A percentile compares a stretch with the other conserved stretches of the same genome.
Evolutionary conservation across 2,888 invertebrate genomes (phyloP).

Genomic region (Plebejus anna): DNA sequence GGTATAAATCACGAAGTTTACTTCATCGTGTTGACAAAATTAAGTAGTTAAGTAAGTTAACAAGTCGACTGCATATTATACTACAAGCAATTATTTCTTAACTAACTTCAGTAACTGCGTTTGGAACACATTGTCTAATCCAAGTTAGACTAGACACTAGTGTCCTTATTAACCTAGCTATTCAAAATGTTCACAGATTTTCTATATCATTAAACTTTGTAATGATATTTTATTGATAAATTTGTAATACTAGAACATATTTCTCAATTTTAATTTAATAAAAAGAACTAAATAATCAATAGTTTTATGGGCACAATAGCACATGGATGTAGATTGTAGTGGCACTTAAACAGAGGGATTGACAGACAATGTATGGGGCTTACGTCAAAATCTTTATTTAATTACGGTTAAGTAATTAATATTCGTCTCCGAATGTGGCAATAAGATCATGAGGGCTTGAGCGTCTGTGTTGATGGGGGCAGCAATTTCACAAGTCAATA

Average conservation of each 20-base stretch:
- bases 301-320: too few relatives aligned
- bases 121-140: conserved; percentile 15
- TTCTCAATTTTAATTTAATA: neutral
- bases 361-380: too few relatives aligned
- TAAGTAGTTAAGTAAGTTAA: neutral
- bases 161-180: neutral
- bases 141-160: neutral
- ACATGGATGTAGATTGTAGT: too few relatives aligned
- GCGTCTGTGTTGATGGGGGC: too few relatives aligned
- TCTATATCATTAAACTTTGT: neutral
- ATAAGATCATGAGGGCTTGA: too few relatives aligned
- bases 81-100: conserved; percentile 7
- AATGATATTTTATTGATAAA: neutral
- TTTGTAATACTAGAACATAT: neutral
- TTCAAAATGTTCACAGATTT: neutral
- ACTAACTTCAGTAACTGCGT: neutral
- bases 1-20: neutral
- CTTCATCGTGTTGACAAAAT: conserved; percentile 2
- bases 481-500: too few relatives aligned
- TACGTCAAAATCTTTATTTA: too few relatives aligned
- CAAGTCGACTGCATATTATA: conserved; percentile 6
- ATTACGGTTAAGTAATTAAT: too few relatives aligned
- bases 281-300: neutral
- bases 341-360: too few relatives aligned
- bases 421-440: too few relatives aligned